A percentile compares a stretch with the other conserved stretches of the same genome.
phyloP scores from a whole-genome alignment of 2,113 vertebrate species.

The Onychostoma macrolepis region DNA sequence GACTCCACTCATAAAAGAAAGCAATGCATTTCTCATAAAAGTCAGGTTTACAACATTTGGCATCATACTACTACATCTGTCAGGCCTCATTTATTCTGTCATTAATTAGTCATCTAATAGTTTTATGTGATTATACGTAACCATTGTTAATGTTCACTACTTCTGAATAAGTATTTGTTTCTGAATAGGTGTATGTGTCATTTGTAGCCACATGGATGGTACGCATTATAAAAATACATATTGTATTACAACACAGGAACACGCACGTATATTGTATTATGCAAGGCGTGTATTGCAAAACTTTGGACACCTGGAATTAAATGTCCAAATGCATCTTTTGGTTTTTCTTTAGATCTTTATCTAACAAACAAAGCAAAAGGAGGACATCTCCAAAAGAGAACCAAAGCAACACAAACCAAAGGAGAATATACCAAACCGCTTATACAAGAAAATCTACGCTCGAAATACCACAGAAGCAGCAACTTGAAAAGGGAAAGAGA shows the following conservation, averaged over 20 bases:
- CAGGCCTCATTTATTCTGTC: neutral
- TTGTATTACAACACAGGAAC: neutral
- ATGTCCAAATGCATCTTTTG: neutral
- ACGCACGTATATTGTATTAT: neutral
- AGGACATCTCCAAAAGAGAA: conserved; percentile 53
- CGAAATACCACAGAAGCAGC: neutral
- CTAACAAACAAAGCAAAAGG: conserved; percentile 22
- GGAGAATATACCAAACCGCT: conserved; percentile 22
- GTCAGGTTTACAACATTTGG: neutral
- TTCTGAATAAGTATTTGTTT: neutral
- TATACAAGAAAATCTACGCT: conserved; percentile 49
- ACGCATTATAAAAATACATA: too few species aligned
- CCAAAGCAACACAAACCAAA: conserved; percentile 68
- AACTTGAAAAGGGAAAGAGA: neutral
- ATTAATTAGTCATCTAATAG: neutral
- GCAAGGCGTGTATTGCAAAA: neutral
- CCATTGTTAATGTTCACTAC: neutral
- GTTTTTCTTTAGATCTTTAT: conserved; percentile 2
- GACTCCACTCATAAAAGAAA: neutral
- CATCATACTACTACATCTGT: neutral
- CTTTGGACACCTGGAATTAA: neutral
- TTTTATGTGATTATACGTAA: neutral
- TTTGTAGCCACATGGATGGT: neutral
- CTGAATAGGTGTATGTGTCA: neutral
- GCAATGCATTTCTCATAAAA: neutral